phyloP scores from a whole-genome alignment of 2,888 invertebrate genomes.

The Stenoptilia bipunctidactyla region DNA sequence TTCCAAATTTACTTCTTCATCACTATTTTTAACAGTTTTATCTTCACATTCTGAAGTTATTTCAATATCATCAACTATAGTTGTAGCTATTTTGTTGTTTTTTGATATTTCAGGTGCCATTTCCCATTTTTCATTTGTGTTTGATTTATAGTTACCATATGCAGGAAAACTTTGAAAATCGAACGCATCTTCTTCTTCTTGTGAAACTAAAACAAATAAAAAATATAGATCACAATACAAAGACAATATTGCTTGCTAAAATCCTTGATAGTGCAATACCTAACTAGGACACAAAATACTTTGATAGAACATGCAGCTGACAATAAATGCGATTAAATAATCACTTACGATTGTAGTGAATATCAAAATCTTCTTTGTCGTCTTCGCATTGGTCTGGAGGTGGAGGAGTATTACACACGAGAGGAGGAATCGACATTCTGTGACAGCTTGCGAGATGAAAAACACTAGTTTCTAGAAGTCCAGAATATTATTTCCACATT shows the following conservation, averaged over 20 bases:
- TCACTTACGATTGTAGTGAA: constrained; percentile 54
- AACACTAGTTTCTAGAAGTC: too few species aligned
- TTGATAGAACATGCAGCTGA: neutral
- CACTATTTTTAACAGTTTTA: constrained; percentile 17
- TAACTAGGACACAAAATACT: too few species aligned
- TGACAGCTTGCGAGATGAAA: constrained; percentile 5
- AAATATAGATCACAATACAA: too few species aligned
- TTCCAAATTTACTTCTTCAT: constrained; percentile 38
- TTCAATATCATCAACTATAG: constrained; percentile 21
- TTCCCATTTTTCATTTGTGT: constrained; percentile 11
- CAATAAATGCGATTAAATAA: neutral
- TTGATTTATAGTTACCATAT: constrained; percentile 24
- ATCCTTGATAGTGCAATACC: too few species aligned
- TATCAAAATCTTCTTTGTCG: constrained; percentile 67
- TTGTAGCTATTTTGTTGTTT: too few species aligned
- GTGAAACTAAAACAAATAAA: constrained; percentile 43
- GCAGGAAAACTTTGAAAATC: constrained; percentile 43
- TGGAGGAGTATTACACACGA: constrained; percentile 76
- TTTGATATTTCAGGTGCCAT: neutral
- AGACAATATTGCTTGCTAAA: too few species aligned
- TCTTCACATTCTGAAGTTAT: neutral
- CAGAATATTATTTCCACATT: too few species aligned
- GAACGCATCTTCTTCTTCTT: constrained; percentile 51
- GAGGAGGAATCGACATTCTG: constrained; percentile 75
- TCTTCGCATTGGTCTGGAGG: constrained; percentile 76